phyloP scores from a whole-genome alignment of 2,113 vertebrate genomes.

The Neolamprologus sp. region DNA sequence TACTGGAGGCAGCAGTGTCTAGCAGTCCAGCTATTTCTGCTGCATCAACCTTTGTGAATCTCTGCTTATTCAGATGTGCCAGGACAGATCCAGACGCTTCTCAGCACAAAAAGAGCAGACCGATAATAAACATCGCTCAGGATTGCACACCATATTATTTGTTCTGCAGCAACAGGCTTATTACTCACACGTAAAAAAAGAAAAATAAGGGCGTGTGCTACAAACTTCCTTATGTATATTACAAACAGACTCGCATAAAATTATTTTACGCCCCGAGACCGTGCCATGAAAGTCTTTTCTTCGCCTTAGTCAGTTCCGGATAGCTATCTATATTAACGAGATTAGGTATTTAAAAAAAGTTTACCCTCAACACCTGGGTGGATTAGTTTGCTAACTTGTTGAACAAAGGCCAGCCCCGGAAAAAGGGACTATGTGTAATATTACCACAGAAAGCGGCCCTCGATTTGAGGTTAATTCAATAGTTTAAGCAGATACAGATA shows the following conservation, averaged over 20 bases:
- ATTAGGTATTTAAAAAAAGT: neutral
- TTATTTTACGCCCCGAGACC: neutral
- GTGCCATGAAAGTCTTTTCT: neutral
- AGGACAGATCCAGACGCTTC: constrained; percentile 40
- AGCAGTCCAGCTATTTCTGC: constrained; percentile 29
- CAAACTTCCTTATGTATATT: neutral
- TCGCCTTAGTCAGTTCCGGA: neutral
- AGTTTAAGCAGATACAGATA: neutral
- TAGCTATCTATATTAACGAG: neutral
- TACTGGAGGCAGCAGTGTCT: neutral
- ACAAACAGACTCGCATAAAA: neutral
- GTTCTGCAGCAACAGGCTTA: neutral
- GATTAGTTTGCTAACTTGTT: constrained; percentile 17
- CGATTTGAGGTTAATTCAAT: neutral
- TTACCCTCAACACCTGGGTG: neutral
- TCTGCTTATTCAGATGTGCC: constrained; percentile 35
- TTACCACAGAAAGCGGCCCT: accelerated
- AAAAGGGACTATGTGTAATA: neutral
- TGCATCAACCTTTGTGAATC: constrained; percentile 19
- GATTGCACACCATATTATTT: neutral
- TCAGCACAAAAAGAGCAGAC: constrained; percentile 4
- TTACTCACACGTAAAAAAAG: neutral
- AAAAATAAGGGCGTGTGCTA: neutral
- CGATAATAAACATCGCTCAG: neutral
- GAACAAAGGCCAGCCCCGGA: neutral